A percentile compares a stretch with the other conserved stretches of the same genome.
Conservation (phyloP, 1,140 invertebrate genomes). For the Ephestia elutella region DNA sequence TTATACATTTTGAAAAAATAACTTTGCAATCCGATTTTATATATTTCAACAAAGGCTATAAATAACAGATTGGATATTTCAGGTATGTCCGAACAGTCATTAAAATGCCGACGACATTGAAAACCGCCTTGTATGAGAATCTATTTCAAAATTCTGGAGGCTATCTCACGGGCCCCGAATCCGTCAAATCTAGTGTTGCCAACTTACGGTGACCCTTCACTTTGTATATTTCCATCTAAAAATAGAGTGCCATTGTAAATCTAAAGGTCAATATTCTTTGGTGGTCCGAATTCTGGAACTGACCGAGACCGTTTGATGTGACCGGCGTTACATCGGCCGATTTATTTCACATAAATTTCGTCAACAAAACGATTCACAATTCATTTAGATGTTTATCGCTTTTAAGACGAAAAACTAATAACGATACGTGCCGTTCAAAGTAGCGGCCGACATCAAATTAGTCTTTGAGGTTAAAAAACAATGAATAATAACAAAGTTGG, state of each 20-base stretch:
- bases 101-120: conserved; percentile 55
- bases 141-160: conserved; percentile 43
- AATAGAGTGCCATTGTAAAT: conserved; percentile 8
- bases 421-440: conserved; percentile 31
- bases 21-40: conserved; percentile 25
- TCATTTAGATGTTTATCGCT: conserved; percentile 66
- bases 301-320: conserved; percentile 44
- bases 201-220: conserved; percentile 22
- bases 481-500: background rate
- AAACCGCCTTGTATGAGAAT: conserved; percentile 22
- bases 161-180: conserved; percentile 22
- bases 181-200: conserved; percentile 29
- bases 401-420: conserved; percentile 62
- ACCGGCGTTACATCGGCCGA: conserved; percentile 38
- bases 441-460: background rate
- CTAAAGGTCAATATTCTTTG: conserved; percentile 26
- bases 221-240: background rate
- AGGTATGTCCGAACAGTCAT: conserved; percentile 48
- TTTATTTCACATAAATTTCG: conserved; percentile 58
- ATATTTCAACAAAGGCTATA: conserved; percentile 49
- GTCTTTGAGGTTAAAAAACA: conserved; percentile 5
- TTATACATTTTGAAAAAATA: conserved; percentile 27
- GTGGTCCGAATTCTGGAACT: conserved; percentile 18
- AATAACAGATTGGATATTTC: conserved; percentile 57
- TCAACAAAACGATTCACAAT: conserved; percentile 46